These are phyloP conservation scores for Pangasius krempfi DNA, from an alignment of 2,797 vertebrate species.

Conservation along the genomic window DNA sequence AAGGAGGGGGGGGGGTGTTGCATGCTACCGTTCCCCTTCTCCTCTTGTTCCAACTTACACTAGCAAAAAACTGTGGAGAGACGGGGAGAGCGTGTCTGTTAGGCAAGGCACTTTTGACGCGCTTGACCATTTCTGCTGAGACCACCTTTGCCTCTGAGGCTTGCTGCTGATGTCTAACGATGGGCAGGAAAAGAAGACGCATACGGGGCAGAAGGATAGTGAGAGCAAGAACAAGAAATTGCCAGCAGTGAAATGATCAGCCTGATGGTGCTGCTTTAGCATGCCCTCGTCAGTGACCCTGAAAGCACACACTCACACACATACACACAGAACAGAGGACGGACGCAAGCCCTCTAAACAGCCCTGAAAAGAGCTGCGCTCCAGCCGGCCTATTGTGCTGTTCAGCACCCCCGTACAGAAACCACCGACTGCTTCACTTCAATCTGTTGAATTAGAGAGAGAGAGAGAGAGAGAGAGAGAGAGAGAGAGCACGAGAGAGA, in stretches of 20 bases:
- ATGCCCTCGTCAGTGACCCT: slow-evolving; percentile 84
- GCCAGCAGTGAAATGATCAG: slow-evolving; percentile 76
- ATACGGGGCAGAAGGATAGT: background rate
- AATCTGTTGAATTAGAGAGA: slow-evolving; percentile 56
- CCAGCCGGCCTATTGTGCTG: slow-evolving; percentile 91
- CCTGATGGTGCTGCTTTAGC: slow-evolving; percentile 73
- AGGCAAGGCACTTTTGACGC: background rate
- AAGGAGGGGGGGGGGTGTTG: slow-evolving; percentile 7
- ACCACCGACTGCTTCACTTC: slow-evolving; percentile 67
- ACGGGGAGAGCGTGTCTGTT: background rate
- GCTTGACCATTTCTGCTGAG: background rate
- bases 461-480: slow-evolving; percentile 20
- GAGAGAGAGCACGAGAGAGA: slow-evolving; percentile 22
- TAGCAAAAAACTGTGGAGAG: slow-evolving; percentile 52
- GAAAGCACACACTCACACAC: slow-evolving; percentile 77
- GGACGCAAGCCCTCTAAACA: slow-evolving; percentile 76
- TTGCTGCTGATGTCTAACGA: background rate
- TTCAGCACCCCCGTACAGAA: slow-evolving; percentile 64
- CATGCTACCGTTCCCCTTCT: slow-evolving; percentile 52
- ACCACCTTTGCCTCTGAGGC: background rate
- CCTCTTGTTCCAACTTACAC: slow-evolving; percentile 31
- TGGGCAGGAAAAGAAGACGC: slow-evolving; percentile 2
- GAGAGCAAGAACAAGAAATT: slow-evolving; percentile 58
- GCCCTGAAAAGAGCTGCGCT: slow-evolving; percentile 90
- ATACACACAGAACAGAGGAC: slow-evolving; percentile 84